Evolutionary conservation across 2,797 vertebrate species (phyloP).

Genomic region (Threskiornis aethiopicus): DNA sequence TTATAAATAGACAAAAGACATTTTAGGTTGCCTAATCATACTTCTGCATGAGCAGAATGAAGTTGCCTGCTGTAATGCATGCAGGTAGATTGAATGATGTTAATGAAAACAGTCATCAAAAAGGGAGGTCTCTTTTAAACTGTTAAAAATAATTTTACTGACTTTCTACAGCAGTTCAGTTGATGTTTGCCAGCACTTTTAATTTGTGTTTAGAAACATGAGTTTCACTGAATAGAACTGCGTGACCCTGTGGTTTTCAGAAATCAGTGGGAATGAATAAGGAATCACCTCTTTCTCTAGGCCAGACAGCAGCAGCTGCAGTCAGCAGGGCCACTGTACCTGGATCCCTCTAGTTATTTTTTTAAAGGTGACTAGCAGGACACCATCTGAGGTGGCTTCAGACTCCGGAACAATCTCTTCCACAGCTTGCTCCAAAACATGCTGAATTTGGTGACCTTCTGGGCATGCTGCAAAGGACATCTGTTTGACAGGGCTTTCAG

Average conservation of each 20-base stretch:
- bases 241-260: neutral
- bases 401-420: neutral
- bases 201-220: neutral
- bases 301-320: neutral
- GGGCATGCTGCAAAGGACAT: neutral
- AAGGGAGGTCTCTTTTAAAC: neutral
- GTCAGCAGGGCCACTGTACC: neutral
- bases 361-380: neutral
- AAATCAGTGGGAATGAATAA: neutral
- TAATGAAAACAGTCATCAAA: slow-evolving; percentile 3
- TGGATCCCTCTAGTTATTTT: neutral
- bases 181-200: neutral
- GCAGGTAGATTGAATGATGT: neutral
- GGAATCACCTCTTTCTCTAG: neutral
- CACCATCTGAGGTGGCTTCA: neutral
- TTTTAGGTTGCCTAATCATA: neutral
- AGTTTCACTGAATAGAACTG: neutral
- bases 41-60: neutral
- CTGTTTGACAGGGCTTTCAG: neutral
- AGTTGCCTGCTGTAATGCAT: neutral
- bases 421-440: neutral
- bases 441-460: neutral
- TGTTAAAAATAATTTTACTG: neutral
- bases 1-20: neutral
- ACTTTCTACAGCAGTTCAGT: neutral